Base-by-base conservation (phyloP, 2,113 vertebrate species). In the Vanacampus margaritifer region DNA sequence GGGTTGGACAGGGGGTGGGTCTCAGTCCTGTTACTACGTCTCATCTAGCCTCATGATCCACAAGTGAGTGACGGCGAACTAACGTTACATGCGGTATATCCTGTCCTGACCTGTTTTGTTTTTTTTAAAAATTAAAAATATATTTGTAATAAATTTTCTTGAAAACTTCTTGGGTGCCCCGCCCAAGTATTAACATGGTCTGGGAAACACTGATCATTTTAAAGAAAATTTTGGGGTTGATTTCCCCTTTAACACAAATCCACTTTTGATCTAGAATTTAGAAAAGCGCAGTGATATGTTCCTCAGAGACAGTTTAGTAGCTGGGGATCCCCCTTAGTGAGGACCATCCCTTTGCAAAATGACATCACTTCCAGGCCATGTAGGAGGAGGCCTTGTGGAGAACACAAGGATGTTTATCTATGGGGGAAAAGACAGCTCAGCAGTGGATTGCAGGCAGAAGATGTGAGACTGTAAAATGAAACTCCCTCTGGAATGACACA, bases 341-440 rank as follows among this genome's bases (percentile, higher is more conserved):
- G 57, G 76, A 75, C 64, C 75, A 70, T 60, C 23, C 6, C 39
- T 76, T 59, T 60, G 60, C 62, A 70, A 63, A 74, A 79, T 85
- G 81, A 85, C 79, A 74, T 86, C 79, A 85, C 72, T 72, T 77
- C 43, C 68, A 26, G 63, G 65, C 68, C 72, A 84, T 86, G 83
- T 80, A 62, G 50, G 64, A 64, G 48, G 51, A 46, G 46, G 50
- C 56, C 67, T 50, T 35, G 60, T 48, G 64, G 71, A 77, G 65
- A 77, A 72, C 67, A 56, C 73, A 41, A 67, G 43, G 79, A 67
- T 41, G 71, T 46, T 65, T 48, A 71, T 75, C 36, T 57, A 53
- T 21, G 67, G 43, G 60, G 79, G 62, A 69, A 72, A 64, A 45
- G 12, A 68, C 67, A 71, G 50, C 72, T 36, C 48, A 71, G 78